Base-by-base conservation (phyloP, 2,113 vertebrate genomes). In the Tor tambroides region DNA sequence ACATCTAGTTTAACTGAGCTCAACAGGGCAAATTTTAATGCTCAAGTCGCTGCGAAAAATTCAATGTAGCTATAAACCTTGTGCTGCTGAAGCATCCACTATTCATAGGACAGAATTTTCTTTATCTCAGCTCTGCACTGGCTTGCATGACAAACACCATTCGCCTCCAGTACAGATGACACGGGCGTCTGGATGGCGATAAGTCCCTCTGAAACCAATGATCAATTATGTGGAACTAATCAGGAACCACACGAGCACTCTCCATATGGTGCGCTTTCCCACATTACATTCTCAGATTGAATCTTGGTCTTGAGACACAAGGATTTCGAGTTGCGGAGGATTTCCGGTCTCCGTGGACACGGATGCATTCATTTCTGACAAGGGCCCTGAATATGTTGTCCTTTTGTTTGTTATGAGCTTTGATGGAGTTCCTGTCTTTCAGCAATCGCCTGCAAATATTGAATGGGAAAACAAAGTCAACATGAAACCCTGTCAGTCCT, bases 191-290 rank as follows among this genome's bases (percentile, higher is more conserved):
- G 63, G 26, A 43, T 83, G 43, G 28, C 71, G 80, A 69, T 83
- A 83, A 69, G 80, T 83, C 80, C 80, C 63, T 83, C 17, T 83
- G 63, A 69, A 83, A 83, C 80, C 80, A 49, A 83, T 83, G 80
- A 83, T 51, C 80, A 83, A 83, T 83, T 83, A 69, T 51, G 80
- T 51, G 80, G 80, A 71, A 83, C 80, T 69, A 69, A 83, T 69
- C 63, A 51, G 80, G 28, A 82, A 83, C 15, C 80, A 69, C 63
- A 71, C 80, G 30, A 71, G 63, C 17, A 32, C 63, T 71, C 61
- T 71, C 63, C 63, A 67, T 83, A 51, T 51, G 80, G 63, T 51
- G 63, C 6, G 1, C n/a, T 23, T 46, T 23, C 43, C 41, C 65
- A 51, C 26, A 51, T 71, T n/a, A 71, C 80, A 83, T 69, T 69